Conservation (phyloP, 1,140 invertebrate species). For the Drosophila tani region DNA sequence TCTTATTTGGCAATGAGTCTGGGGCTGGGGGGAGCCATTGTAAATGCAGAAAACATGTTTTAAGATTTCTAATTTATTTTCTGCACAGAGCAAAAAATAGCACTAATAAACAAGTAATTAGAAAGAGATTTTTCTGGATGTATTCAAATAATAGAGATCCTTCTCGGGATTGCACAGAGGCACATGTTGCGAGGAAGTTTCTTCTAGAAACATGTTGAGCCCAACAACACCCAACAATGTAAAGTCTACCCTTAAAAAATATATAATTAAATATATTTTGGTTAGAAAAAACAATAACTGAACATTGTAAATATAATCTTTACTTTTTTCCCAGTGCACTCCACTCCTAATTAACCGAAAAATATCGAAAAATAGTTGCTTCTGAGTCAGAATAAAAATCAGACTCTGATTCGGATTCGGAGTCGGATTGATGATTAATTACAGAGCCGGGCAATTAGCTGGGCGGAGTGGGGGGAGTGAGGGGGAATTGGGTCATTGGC, state of each 20-base stretch:
- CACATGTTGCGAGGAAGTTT: too few relatives aligned
- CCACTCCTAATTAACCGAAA: constrained; percentile 36
- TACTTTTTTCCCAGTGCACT: neutral
- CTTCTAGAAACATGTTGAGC: too few relatives aligned
- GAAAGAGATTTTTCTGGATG: too few relatives aligned
- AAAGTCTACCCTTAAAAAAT: too few relatives aligned
- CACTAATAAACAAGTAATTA: too few relatives aligned
- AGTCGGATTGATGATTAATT: constrained; percentile 50
- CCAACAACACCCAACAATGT: too few relatives aligned
- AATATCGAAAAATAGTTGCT: constrained; percentile 37
- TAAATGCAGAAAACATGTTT: constrained; percentile 59
- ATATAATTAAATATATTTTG: neutral
- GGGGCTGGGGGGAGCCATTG: constrained; percentile 18
- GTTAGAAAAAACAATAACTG: too few relatives aligned
- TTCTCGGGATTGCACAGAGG: too few relatives aligned
- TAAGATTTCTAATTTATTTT: constrained; percentile 34
- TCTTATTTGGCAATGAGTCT: constrained; percentile 73
- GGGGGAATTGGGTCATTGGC: constrained; percentile 51
- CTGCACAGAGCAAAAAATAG: neutral
- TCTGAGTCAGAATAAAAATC: constrained; percentile 20
- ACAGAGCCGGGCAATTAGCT: constrained; percentile 45
- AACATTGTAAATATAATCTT: neutral
- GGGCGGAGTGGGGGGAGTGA: neutral
- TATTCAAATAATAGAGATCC: too few relatives aligned
- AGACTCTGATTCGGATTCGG: constrained; percentile 1